Evolutionary conservation across 2,797 vertebrate genomes (phyloP).

Genomic region (Anableps anableps): DNA sequence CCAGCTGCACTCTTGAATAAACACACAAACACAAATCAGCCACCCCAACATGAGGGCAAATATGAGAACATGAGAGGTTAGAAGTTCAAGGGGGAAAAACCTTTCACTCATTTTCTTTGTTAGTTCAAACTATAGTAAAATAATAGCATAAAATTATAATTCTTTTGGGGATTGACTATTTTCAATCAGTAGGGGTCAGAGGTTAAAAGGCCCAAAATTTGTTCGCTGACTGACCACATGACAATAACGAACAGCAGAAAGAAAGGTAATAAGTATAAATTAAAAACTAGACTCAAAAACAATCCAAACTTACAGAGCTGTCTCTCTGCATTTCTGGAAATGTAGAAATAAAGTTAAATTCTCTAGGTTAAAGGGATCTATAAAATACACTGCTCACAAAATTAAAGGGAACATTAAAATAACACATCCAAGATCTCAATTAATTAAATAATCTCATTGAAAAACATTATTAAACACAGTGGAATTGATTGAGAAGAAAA

Average conservation of each 20-base stretch:
- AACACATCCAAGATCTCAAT: no score
- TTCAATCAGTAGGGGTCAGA: not conserved
- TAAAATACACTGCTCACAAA: no score
- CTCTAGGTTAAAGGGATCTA: not conserved
- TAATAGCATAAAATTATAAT: slow-evolving; percentile 3
- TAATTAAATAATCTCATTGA: no score
- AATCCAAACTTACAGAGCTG: not conserved
- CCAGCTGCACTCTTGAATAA: slow-evolving; percentile 24
- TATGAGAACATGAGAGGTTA: slow-evolving; percentile 53
- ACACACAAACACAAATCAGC: slow-evolving; percentile 22
- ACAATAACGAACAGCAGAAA: not conserved
- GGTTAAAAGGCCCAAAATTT: not conserved
- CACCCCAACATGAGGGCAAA: slow-evolving; percentile 15
- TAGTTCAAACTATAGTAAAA: slow-evolving; percentile 29
- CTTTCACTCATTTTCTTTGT: slow-evolving; percentile 33
- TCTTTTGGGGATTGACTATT: not conserved
- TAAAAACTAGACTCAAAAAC: not conserved
- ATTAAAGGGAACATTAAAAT: no score
- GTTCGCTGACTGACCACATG: not conserved
- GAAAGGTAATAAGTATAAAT: not conserved
- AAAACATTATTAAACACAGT: no score
- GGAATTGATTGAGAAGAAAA: no score
- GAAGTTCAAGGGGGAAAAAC: slow-evolving; percentile 56
- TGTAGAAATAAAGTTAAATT: not conserved
- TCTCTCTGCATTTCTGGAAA: not conserved